phyloP scores from a whole-genome alignment of 2,888 invertebrate species.

The Platycheirus rosarum region DNA sequence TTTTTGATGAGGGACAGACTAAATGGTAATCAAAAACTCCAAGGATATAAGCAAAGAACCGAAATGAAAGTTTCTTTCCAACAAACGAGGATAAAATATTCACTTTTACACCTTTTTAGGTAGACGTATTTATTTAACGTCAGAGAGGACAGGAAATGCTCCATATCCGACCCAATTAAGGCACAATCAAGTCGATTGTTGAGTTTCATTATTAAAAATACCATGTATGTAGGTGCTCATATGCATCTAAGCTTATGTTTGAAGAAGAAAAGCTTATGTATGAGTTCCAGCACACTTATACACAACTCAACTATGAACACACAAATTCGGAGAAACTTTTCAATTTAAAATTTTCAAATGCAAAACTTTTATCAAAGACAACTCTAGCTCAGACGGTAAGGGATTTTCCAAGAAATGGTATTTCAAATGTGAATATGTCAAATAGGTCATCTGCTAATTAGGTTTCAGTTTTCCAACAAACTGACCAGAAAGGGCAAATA shows the following conservation, averaged over 20 bases:
- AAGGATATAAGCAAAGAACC: constrained; percentile 32
- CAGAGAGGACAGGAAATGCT: constrained; percentile 47
- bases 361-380: constrained; percentile 43
- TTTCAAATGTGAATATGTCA: neutral
- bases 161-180: constrained; percentile 59
- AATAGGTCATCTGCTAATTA: constrained; percentile 14
- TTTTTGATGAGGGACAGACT: constrained; percentile 63
- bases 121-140: constrained; percentile 47
- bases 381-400: constrained; percentile 7
- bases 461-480: neutral
- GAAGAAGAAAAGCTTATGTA: constrained; percentile 21
- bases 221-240: neutral
- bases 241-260: constrained; percentile 4
- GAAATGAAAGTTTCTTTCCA: constrained; percentile 6
- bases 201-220: constrained; percentile 26
- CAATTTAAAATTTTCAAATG: constrained; percentile 45
- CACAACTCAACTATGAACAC: neutral
- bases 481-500: no score
- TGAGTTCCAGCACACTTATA: neutral
- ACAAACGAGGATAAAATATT: constrained; percentile 45
- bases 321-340: constrained; percentile 40
- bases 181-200: constrained; percentile 52
- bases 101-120: constrained; percentile 64
- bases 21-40: constrained; percentile 59
- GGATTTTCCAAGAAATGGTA: neutral